Evolutionary conservation across 2,113 vertebrate genomes (phyloP).

Genomic region (Callipepla squamata): DNA sequence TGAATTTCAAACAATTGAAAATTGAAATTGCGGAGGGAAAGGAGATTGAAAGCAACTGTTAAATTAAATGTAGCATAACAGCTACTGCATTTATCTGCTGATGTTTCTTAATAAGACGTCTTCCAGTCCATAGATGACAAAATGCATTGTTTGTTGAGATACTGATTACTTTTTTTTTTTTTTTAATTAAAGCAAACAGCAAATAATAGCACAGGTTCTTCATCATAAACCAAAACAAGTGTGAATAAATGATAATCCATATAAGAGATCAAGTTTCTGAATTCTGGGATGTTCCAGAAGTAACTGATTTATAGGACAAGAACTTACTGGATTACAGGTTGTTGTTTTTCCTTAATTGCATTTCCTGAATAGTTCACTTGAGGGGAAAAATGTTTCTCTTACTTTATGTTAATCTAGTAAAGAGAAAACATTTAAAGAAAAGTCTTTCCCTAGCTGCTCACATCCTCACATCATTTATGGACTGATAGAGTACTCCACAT

Average conservation of each 20-base stretch:
- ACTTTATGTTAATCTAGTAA: background rate
- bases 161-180: background rate
- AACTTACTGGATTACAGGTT: background rate
- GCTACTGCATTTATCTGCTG: background rate
- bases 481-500: background rate
- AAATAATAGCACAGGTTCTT: background rate
- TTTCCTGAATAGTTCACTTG: background rate
- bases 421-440: background rate
- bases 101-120: background rate
- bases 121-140: background rate
- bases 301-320: background rate
- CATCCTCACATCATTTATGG: background rate
- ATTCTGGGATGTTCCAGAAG: background rate
- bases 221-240: background rate
- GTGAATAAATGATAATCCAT: background rate
- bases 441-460: background rate
- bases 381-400: background rate
- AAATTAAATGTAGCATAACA: background rate
- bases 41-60: background rate
- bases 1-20: background rate
- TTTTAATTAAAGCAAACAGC: background rate
- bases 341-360: background rate
- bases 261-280: background rate
- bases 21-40: background rate
- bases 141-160: background rate